Conservation (phyloP, 2,888 invertebrate genomes). For the Arrhopalites spinosus region DNA sequence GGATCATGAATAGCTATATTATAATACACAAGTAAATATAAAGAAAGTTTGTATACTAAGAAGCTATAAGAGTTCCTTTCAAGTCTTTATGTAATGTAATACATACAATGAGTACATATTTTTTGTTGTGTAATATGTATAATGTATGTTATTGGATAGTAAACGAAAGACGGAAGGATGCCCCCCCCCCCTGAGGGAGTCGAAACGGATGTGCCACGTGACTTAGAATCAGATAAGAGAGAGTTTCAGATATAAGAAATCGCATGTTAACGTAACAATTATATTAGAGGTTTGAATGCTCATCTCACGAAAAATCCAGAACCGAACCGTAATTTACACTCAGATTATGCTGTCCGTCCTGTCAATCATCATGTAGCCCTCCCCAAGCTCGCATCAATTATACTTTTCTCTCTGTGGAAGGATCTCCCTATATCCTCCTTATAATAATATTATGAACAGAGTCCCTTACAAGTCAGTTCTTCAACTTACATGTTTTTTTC, state of each 20-base stretch:
- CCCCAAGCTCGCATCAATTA: no score
- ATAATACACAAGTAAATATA: background rate
- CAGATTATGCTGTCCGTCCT: conserved; percentile 57
- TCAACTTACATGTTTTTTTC: background rate
- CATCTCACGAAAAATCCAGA: conserved; percentile 54
- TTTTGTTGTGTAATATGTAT: background rate
- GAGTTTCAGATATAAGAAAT: conserved; percentile 47
- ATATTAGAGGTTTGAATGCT: conserved; percentile 51
- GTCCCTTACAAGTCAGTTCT: no score
- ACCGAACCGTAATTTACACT: conserved; percentile 56
- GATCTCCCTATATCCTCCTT: no score
- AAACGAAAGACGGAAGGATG: conserved; percentile 9
- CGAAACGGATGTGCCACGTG: conserved; percentile 55
- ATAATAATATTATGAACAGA: no score
- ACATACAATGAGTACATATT: background rate
- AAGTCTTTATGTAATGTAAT: background rate
- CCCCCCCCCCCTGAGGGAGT: conserved; percentile 47
- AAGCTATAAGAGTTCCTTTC: background rate
- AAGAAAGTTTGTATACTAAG: background rate
- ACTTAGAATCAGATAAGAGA: conserved; percentile 54
- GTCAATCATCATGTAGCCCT: conserved; percentile 53
- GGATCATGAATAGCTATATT: background rate
- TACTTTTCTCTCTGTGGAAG: no score
- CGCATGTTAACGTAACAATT: conserved; percentile 53
- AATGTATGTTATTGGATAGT: background rate